A percentile compares a stretch with the other conserved stretches of the same genome.
These are phyloP conservation scores for Caracal caracal DNA, from an alignment of 2,113 vertebrate genomes.

Conservation along the genomic window DNA sequence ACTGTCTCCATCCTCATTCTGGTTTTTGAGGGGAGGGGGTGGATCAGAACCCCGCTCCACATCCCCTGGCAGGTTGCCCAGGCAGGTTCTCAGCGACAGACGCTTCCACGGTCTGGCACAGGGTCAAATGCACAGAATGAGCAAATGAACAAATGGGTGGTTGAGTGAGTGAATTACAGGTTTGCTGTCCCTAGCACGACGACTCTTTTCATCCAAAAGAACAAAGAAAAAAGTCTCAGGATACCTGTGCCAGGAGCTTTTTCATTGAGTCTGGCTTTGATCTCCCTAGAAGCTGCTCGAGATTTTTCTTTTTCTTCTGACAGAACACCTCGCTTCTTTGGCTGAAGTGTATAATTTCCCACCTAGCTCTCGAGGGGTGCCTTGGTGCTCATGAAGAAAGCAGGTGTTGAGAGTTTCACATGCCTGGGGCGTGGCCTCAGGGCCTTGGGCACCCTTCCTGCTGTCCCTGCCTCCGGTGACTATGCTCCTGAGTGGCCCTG, in stretches of 20 bases:
- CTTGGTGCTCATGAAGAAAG: not conserved
- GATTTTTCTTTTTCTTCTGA: constrained; percentile 48
- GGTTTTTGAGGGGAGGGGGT: not conserved
- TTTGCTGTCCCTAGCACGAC: not conserved
- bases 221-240: not conserved
- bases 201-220: not conserved
- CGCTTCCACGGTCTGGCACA: not conserved
- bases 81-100: not conserved
- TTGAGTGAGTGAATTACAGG: not conserved
- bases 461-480: not conserved
- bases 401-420: not conserved
- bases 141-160: not conserved
- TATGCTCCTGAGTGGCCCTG: not conserved
- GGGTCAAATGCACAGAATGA: not conserved
- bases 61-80: not conserved
- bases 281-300: not conserved
- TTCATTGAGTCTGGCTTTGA: not conserved
- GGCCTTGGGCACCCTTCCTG: rapidly evolving
- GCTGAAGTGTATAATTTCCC: constrained; percentile 40
- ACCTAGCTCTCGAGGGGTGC: not conserved
- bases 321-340: constrained; percentile 1
- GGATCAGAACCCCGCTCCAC: not conserved
- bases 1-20: not conserved
- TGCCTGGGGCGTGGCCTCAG: not conserved
- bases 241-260: not conserved